Base-by-base conservation (phyloP, 2,113 vertebrate genomes). In the Rallus limicola region DNA sequence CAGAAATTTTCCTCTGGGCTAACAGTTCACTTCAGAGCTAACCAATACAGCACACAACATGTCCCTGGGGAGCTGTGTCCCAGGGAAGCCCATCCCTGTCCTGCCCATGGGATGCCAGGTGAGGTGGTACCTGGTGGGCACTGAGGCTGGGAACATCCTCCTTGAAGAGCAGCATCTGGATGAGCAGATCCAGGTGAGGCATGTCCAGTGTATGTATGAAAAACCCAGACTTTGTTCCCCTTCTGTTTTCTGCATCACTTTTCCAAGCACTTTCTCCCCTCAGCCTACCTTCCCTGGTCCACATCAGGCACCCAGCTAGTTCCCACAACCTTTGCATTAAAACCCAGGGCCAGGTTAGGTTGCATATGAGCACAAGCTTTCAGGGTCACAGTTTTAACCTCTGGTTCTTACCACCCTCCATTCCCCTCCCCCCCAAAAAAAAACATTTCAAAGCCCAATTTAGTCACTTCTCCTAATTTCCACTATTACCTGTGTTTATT, bases 301-400 rank as follows among this genome's bases (percentile, higher is more conserved):
- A 24, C 46, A 12, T 1, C 2, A 1, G 16, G n/a, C n/a, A 40
- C n/a, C 31, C 16, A 3, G 0, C 3, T 3, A 16, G 10, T 28
- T 26, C 44, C 59, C 8, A 15, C 0, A 0, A 9, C 20, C 34
- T 75, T 29, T 29, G 33, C 58, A 20, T 10, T 25, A 21, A 52
- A 60, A 19, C 17, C 33, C 16, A 2, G 9, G 14, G 2, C 20
- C 29, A 33, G 3, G 2, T 36, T 17, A 7, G 25, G 34, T 31
- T 17, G 50, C 28, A 53, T 31, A 72, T 2, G 8, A 72, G 18
- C 52, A 20, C 29, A 38, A 18, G 11, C 25, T 56, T 42, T n/a
- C 53, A 25, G 62, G 34, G 25, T 31, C 24, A 10, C 2, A 9
- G 4, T 11, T 75, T 59, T 46, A 16, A 52, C 55, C 40, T 86